A percentile compares a stretch with the other conserved stretches of the same genome.
These are phyloP conservation scores for Phyto melanocephala DNA, from an alignment of 2,888 invertebrate species.

Conservation along the genomic window DNA sequence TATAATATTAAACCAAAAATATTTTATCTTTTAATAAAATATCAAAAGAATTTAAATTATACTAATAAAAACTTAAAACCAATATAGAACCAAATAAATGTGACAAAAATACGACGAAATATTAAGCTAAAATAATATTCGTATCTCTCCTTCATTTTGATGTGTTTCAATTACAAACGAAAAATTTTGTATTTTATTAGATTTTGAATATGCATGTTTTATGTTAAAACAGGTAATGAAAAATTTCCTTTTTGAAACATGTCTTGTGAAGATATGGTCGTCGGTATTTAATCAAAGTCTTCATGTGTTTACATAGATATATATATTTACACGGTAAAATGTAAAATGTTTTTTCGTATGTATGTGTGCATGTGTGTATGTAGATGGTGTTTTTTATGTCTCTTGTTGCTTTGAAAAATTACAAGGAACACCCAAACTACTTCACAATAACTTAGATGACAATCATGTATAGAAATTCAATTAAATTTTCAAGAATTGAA, in stretches of 20 bases:
- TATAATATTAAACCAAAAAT: background rate
- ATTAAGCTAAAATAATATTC: background rate
- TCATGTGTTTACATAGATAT: background rate
- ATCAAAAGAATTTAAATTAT: slow-evolving; percentile 1
- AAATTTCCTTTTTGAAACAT: slow-evolving; percentile 13
- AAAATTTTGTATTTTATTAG: background rate
- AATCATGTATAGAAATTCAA: slow-evolving; percentile 3
- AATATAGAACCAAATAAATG: background rate
- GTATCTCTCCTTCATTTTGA: background rate
- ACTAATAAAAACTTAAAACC: background rate
- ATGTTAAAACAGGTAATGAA: slow-evolving; percentile 32
- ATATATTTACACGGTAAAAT: background rate
- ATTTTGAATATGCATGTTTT: slow-evolving; percentile 21
- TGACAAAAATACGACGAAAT: background rate
- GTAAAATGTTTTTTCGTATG: no score
- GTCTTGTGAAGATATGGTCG: background rate
- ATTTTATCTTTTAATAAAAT: background rate
- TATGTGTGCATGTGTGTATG: no score
- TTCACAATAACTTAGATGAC: background rate
- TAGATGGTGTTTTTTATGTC: background rate
- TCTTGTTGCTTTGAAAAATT: background rate
- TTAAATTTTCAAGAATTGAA: slow-evolving; percentile 39
- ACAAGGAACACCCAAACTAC: background rate
- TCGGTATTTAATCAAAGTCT: background rate
- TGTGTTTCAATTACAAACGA: background rate